Evolutionary conservation across 2,797 vertebrate genomes (phyloP), one percentile per base, ranked within the genome.

Genomic region (Cuniculus paca): DNA sequence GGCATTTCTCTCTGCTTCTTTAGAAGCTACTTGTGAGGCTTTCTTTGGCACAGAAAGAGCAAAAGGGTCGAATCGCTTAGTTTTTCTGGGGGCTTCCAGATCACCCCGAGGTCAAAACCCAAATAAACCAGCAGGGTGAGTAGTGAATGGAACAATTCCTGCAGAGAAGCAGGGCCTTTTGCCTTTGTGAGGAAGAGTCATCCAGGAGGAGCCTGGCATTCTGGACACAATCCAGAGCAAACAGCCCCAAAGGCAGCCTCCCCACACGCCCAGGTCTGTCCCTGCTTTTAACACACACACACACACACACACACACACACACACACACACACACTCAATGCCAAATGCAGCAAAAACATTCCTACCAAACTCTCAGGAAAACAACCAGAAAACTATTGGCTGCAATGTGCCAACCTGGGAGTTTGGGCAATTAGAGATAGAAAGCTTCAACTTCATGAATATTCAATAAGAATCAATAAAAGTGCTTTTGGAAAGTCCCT

Each of bases 221-320:
- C 95, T 98, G 98, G 98, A 98, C 70, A 54, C 28, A 90, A 89
- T 98, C 97, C 98, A 98, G 96, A 95, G 95, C 97, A 98, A 98
- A 98, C 97, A 98, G 96, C 72, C 97, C 97, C 94, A 50, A 97
- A 98, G 95, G 82, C 97, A 98, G 96, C 17, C 91, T 98, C 90
- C 96, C 96, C 95, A 98, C 98, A 98, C 92, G 94, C 96, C 96
- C 95, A 97, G 96, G 97, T 98, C 97, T 97, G 95, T 92, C 97
- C 75, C 95, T 10, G 85, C 96, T 98, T 92, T 97, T 95, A 97
- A 95, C 88, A 94, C 96, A 78, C 26, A 63, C 28, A 70, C 85
- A 97, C 90, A 87, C 54, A 78, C 83, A 68, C 90, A 97, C 52
- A 54, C 52, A 54, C 52, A 54, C 52, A 54, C 52, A 54, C 52